Evolutionary conservation across 23 tunicate species (phyloP), one percentile per base, ranked within the genome.

Genomic region (Styela clava): DNA sequence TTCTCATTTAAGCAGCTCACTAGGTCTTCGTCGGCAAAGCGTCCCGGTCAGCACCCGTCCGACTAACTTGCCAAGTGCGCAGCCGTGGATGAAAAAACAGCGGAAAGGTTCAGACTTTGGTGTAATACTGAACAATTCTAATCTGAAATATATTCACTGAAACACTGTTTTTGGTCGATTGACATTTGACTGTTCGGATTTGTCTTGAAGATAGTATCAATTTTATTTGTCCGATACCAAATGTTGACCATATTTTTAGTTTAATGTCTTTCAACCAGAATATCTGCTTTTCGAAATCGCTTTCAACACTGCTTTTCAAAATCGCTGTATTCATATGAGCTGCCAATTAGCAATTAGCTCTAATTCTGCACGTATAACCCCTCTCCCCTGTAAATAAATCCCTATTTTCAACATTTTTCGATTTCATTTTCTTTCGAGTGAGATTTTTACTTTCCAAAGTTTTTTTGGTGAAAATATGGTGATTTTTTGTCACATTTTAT

Each of bases 71-170:
- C 88, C 88, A 0, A 33, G 84, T 71, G 88, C 94, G n/a, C 94
- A 84, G 67, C 94, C 88, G 27, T 84, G 88, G 88, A 84, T 89
- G 68, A 89, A 89, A 62, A 68, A 88, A 25, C 79, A 69, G 7
- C 64, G 81, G 26, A 76, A 76, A 64, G 81, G 65, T 16, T 76
- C 81, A 20, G 81, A 76, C 31, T 76, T 76, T 52, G 81, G 81
- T 24, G 81, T 1, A 12, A 24, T 65, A 65, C 18, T 27, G 16
- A 65, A 65, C 16, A 65, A 65, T 65, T 24, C 70, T 18, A 65
- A 27, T 24, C 16, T 24, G 3, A 65, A 16, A 16, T 65, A 27
- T 65, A 65, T 65, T 16, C 70, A 65, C 16, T 65, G 18, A 24
- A 65, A 27, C 70, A 65, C 56, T 44, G 56, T 12, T 12, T 7